Evolutionary conservation across 2,113 vertebrate genomes (phyloP), one percentile per base, ranked within the genome.

Genomic region (Baryphthengus martii): DNA sequence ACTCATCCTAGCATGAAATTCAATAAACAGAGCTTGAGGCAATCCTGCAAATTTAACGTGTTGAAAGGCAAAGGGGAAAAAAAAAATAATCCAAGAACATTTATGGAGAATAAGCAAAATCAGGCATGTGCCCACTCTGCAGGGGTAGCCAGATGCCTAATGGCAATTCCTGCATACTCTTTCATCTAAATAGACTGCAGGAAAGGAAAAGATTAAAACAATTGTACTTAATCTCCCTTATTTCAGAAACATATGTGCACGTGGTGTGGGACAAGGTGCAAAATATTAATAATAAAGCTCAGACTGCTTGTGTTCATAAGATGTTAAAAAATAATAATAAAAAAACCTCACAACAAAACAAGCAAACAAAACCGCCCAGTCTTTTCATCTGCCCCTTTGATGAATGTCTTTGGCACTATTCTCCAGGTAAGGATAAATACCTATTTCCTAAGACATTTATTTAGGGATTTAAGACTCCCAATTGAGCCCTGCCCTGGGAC

Each of bases 371-470:
- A 3, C 19, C 21, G 23, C 0, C 10, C 65, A 91, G 91, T 71
- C 89, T 93, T 97, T 96, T 73, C 72, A 59, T 67, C 52, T 94
- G 80, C 13, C 61, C 67, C 63, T 97, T 92, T 97, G 94, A 97
- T 89, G 9, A 97, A 96, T 92, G 82, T 79, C 26, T 94, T 96
- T 92, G 70, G 23, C 56, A 55, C 56, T 89, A 15, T 91, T 86
- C 82, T 94, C 39, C 49, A 95, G 66, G 24, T 45, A 89, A 94
- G 59, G 82, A 97, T 97, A 97, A 97, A 96, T 97, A 96, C 29
- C 71, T 71, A 92, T 95, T 97, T 97, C 92, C 70, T 33, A 76
- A 95, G 91, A 89, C 75, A 96, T 95, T 96, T 95, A 89, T 96
- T 96, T 96, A 92, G 70, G 44, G 68, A 92, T 96, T 96, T 95